A percentile compares a stretch with the other conserved stretches of the same genome.
Evolutionary conservation across 2,888 invertebrate genomes (phyloP).

Genomic region (Cephalotes varians): DNA sequence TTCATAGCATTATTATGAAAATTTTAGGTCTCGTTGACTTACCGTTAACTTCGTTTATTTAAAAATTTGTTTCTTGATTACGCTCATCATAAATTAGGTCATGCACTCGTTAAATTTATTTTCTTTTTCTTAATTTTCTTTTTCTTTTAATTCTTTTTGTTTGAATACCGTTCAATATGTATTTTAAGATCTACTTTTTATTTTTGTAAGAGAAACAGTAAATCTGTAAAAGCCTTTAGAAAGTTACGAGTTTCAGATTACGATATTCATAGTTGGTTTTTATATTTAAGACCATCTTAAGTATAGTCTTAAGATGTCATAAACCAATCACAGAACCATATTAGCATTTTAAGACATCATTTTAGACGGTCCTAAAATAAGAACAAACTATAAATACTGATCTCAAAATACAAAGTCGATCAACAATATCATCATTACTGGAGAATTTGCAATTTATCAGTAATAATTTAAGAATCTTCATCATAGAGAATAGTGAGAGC

Average conservation of each 20-base stretch:
- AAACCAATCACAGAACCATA: too few relatives aligned
- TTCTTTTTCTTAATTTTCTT: neutral
- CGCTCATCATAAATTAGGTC: neutral
- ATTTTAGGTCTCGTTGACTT: neutral
- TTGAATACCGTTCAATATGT: neutral
- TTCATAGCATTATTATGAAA: neutral
- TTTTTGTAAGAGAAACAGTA: neutral
- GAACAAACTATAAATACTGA: too few relatives aligned
- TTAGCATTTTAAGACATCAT: too few relatives aligned
- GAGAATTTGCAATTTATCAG: conserved; percentile 15
- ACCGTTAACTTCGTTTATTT: neutral
- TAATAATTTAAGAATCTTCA: conserved; percentile 37
- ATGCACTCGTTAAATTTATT: neutral
- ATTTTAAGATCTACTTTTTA: neutral
- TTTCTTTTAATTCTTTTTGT: neutral
- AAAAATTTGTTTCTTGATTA: neutral
- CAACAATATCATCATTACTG: conserved; percentile 24
- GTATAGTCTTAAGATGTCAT: too few relatives aligned
- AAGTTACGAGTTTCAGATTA: conserved; percentile 16
- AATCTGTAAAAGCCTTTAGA: neutral
- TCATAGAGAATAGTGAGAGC: conserved; percentile 22
- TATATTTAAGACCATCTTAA: too few relatives aligned
- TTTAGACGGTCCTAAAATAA: too few relatives aligned
- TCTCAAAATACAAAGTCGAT: conserved; percentile 32
- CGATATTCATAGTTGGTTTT: too few relatives aligned